Conservation (phyloP, 2,888 invertebrate genomes). For the Clitarchus hookeri region DNA sequence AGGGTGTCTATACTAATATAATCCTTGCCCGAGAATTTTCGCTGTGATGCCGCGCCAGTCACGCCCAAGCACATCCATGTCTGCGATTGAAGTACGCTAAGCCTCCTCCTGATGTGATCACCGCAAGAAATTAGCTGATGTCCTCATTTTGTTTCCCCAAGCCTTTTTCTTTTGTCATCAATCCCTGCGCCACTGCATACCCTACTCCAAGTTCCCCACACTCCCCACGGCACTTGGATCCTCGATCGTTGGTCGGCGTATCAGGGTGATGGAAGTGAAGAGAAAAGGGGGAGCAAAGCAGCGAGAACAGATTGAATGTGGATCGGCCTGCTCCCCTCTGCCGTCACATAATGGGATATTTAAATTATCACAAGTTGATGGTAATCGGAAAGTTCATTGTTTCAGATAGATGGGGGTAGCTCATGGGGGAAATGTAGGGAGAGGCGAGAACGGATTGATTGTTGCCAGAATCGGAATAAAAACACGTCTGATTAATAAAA, state of each 20-base stretch:
- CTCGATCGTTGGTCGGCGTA: background rate
- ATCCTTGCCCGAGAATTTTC: too few species aligned
- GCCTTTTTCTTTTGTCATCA: conserved; percentile 9
- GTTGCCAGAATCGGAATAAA: background rate
- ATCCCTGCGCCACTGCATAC: background rate
- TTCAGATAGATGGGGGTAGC: background rate
- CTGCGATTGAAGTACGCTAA: conserved; percentile 1
- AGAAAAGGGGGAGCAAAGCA: background rate
- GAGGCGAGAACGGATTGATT: background rate
- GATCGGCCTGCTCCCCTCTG: background rate
- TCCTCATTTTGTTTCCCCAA: conserved; percentile 32
- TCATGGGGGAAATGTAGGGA: background rate
- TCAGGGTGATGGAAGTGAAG: background rate
- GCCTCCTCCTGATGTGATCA: background rate
- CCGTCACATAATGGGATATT: background rate
- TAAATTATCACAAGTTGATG: background rate
- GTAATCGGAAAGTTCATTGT: background rate
- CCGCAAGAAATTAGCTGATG: conserved; percentile 37
- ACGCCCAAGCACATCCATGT: background rate
- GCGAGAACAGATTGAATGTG: too few species aligned
- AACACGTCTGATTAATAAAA: background rate
- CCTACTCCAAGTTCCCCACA: background rate
- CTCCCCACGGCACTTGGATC: background rate
- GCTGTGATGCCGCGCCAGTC: background rate
- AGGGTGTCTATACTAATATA: too few species aligned